Evolutionary conservation across 2,113 vertebrate genomes (phyloP), one percentile per base, ranked within the genome.

Genomic region (Axis porcinus): DNA sequence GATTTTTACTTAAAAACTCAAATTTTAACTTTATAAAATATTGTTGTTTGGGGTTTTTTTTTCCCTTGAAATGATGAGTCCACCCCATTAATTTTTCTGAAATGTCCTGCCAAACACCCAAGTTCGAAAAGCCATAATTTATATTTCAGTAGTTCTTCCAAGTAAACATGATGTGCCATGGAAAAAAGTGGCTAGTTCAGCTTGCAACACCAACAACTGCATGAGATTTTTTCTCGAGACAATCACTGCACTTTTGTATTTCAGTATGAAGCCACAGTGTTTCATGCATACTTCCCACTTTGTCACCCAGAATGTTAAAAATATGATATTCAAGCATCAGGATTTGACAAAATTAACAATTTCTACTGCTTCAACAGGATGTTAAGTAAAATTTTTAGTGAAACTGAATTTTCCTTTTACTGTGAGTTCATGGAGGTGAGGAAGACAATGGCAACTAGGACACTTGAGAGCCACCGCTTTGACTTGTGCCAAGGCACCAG

Each of bases 1-100:
- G 43, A 89, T 23, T 79, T 91, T 89, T 91, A 23, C 58, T 91
- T 82, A 23, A 95, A 91, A 96, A 86, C 17, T 74, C 36, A 81
- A 86, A 58, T n/a, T 89, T 97, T 62, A 91, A 84, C 11, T n/a
- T 94, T 25, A 91, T 54, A 94, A 81, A 96, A 88, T 55, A 78
- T 2, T 83, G 55, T 54, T 43, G 27, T 55, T 36, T 28, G 43
- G 36, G 0, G 0, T 17, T 23, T 76, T 54, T 54, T 58, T 16
- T 7, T 2, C 30, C 47, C 28, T 85, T 58, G 19, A 67, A 92
- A 54, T 50, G 16, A 85, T 40, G 84, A 13, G 8, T 60, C 70
- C 1, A 4, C 16, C 87, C 78, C 21, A 67, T 90, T 62, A 47
- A 23, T 60, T 97, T 92, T 83, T 67, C 79, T 84, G n/a, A 97